Percentiles rank a stretch among this genome's conserved stretches.
Conservation (phyloP, 2,888 invertebrate genomes). For the Hydroisotoma schaefferi region DNA sequence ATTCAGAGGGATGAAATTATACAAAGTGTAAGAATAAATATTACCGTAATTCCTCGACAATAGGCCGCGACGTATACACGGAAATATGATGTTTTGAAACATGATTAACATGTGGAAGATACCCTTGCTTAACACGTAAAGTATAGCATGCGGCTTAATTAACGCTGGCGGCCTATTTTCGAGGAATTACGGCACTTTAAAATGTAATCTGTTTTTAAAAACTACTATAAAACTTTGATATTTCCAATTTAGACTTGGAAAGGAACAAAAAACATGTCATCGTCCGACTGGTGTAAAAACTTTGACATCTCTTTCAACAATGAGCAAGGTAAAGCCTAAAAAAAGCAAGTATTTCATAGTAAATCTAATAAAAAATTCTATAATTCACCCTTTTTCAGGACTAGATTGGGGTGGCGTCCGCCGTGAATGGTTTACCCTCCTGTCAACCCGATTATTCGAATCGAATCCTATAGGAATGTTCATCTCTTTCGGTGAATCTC, state of each 20-base stretch:
- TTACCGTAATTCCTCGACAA: too few species aligned
- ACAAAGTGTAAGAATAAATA: constrained; percentile 68
- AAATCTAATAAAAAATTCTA: too few species aligned
- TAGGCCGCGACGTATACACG: too few species aligned
- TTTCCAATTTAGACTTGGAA: constrained; percentile 63
- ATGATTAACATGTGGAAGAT: too few species aligned
- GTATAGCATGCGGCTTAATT: too few species aligned
- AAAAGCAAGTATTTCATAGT: not conserved
- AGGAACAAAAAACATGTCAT: constrained; percentile 76
- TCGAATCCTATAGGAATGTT: constrained; percentile 69
- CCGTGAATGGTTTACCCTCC: constrained; percentile 89
- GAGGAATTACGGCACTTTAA: too few species aligned
- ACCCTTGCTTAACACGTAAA: too few species aligned
- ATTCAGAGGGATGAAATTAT: constrained; percentile 76
- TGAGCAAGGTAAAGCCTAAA: constrained; percentile 69
- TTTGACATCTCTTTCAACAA: constrained; percentile 89
- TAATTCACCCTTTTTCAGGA: constrained; percentile 19
- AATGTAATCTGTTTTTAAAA: too few species aligned
- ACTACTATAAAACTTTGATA: too few species aligned
- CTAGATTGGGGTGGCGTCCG: constrained; percentile 63
- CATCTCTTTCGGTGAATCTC: constrained; percentile 76
- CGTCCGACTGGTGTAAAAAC: constrained; percentile 91
- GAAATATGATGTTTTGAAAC: too few species aligned
- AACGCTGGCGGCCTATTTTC: too few species aligned
- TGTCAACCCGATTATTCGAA: constrained; percentile 84